Conservation (phyloP, 2,797 vertebrate genomes). For the Sphenodon punctatus region DNA sequence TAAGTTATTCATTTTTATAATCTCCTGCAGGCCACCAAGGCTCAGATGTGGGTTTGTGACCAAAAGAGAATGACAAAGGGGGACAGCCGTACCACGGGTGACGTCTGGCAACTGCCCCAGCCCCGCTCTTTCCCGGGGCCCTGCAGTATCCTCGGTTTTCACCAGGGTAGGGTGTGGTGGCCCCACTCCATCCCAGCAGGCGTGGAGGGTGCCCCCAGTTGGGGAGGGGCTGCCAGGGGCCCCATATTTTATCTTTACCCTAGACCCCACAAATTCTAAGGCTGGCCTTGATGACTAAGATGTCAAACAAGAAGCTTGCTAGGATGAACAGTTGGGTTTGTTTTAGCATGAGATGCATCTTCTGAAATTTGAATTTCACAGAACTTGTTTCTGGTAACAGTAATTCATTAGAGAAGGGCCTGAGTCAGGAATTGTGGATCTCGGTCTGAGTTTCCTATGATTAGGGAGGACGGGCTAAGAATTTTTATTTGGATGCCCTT, state of each 20-base stretch:
- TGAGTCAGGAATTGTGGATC: neutral
- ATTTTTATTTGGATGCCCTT: neutral
- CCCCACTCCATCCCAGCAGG: too few relatives aligned
- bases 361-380: slow-evolving; percentile 32
- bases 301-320: slow-evolving; percentile 16
- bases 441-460: neutral
- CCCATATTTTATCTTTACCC: too few relatives aligned
- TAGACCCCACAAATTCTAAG: too few relatives aligned
- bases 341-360: neutral
- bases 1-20: too few relatives aligned
- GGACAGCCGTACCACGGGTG: too few relatives aligned
- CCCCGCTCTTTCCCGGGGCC: too few relatives aligned
- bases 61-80: slow-evolving; percentile 37
- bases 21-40: neutral
- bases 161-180: too few relatives aligned
- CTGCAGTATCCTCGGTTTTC: too few relatives aligned
- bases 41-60: slow-evolving; percentile 24
- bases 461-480: slow-evolving; percentile 28
- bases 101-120: too few relatives aligned
- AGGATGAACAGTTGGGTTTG: neutral
- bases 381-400: neutral
- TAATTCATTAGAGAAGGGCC: neutral
- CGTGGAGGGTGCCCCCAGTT: too few relatives aligned
- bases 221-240: too few relatives aligned
- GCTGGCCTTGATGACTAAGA: neutral